Conservation (phyloP, 2,113 vertebrate species). For the Potamarius usumacintae region DNA sequence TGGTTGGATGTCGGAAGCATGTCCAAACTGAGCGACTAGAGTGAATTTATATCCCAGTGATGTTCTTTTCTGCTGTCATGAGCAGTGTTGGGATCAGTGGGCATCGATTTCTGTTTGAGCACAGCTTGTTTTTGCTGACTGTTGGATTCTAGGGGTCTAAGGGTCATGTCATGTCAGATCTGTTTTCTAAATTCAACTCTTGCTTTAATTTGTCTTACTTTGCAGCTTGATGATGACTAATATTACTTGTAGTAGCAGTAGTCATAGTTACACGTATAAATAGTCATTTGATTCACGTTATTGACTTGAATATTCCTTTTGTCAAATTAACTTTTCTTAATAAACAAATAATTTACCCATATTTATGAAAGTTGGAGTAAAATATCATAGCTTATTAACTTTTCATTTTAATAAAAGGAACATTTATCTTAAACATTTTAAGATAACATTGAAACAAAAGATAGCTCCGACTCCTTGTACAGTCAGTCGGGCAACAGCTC, state of each 20-base stretch:
- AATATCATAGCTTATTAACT: too few relatives aligned
- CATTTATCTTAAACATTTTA: too few relatives aligned
- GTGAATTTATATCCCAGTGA: background rate
- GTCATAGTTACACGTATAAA: too few relatives aligned
- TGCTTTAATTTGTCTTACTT: background rate
- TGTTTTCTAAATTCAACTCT: background rate
- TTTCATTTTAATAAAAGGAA: too few relatives aligned
- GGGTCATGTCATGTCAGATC: background rate
- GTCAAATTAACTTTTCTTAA: too few relatives aligned
- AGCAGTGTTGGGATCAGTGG: background rate
- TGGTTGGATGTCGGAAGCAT: background rate
- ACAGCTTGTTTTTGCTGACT: slow-evolving; percentile 1
- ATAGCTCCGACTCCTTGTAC: too few relatives aligned
- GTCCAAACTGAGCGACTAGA: background rate
- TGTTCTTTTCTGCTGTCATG: too few relatives aligned
- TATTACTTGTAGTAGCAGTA: background rate
- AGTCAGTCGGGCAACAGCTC: too few relatives aligned
- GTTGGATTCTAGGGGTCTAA: background rate
- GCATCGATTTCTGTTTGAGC: background rate
- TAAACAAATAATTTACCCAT: too few relatives aligned
- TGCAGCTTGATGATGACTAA: background rate
- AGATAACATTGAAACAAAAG: too few relatives aligned
- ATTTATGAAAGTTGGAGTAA: too few relatives aligned
- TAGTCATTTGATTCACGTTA: background rate
- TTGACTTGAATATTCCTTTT: background rate